Evolutionary conservation across 2,113 vertebrate species (phyloP), one percentile per base, ranked within the genome.

Genomic region (Cheilinus undulatus): DNA sequence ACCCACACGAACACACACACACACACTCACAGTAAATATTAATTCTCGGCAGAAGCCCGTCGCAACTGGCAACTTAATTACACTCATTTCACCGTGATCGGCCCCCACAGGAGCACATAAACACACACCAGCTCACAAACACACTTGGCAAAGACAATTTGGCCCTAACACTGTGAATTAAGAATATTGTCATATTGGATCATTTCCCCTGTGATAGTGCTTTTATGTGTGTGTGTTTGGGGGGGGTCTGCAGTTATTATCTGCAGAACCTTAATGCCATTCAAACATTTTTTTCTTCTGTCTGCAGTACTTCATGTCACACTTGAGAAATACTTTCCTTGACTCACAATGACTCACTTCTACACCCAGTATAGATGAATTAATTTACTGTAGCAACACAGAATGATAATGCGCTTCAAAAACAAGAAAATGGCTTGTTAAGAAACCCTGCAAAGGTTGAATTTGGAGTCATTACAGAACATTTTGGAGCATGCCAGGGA

Each of bases 61-160:
- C 8, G 74, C 78, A 64, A 75, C 76, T 89, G 78, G 89, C 87
- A 89, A 89, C 92, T 92, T 94, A 94, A 94, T 92, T 92, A 89
- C 86, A 83, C 78, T 91, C 78, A 93, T 93, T 94, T 93, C 71
- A 67, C 86, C 91, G 81, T 88, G 78, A 91, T 90, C 90, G 83
- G 84, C 60, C 87, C 92, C 87, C 84, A 71, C 78, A 88, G 84
- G 90, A 90, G 60, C 52, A 66, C 62, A 77, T 43, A 73, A 42
- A 73, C 63, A 81, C 51, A 79, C 61, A 75, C 58, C 4, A 15
- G 52, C 32, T 10, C 59, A 65, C 51, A 73, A 56, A 46, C 67
- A 78, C 70, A 48, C 48, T n/a, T 27, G 8, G 27, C 48, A 24
- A 66, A 69, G 77, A 59, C 56, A 78, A 72, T 81, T 81, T 82